Evolutionary conservation across 2,888 invertebrate genomes (phyloP).

Genomic region (Scaptodrosophila latifasciaeformis): DNA sequence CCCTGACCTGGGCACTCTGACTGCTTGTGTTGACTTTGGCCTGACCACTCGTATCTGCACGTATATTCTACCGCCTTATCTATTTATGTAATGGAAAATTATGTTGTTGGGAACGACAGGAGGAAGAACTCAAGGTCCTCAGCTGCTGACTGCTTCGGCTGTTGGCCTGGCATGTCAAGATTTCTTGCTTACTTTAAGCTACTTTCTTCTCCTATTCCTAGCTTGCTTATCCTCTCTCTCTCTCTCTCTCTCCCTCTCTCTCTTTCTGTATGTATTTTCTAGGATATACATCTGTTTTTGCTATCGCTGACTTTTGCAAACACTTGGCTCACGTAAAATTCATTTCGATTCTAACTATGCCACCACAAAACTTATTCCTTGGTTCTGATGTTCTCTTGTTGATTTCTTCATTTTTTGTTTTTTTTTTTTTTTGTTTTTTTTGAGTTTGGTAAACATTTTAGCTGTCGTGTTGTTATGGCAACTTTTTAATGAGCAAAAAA

Average conservation of each 20-base stretch:
- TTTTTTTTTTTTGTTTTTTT: conserved; percentile 14
- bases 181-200: too few relatives aligned
- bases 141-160: too few relatives aligned
- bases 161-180: too few relatives aligned
- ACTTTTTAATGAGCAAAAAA: background rate
- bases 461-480: conserved; percentile 10
- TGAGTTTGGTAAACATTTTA: conserved; percentile 19
- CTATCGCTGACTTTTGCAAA: background rate
- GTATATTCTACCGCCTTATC: conserved; percentile 24
- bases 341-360: background rate
- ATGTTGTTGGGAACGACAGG: conserved; percentile 29
- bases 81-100: conserved; percentile 47
- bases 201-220: background rate
- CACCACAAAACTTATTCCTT: conserved; percentile 8
- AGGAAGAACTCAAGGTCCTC: too few relatives aligned
- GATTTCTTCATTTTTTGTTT: conserved; percentile 32
- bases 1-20: too few relatives aligned
- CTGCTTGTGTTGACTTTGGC: too few relatives aligned
- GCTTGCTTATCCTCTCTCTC: background rate
- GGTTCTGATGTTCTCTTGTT: conserved; percentile 33
- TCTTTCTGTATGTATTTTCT: background rate
- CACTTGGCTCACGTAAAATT: background rate
- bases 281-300: background rate
- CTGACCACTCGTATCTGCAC: conserved; percentile 6
- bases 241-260: background rate